Evolutionary conservation across 2,113 vertebrate genomes (phyloP).

Genomic region (Tricholaema leucomelas): DNA sequence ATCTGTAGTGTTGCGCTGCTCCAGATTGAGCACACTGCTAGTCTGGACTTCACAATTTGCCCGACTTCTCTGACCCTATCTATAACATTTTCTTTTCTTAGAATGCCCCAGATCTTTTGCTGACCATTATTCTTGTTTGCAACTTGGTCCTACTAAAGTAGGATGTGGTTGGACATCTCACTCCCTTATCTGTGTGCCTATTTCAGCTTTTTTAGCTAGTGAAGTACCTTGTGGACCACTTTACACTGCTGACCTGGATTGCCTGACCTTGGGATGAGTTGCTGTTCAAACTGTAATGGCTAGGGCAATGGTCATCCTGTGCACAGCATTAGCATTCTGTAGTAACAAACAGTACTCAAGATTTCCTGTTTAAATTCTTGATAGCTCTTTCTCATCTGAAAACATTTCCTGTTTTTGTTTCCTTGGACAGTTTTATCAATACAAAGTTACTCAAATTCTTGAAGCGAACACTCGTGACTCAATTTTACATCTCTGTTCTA

Average conservation of each 20-base stretch:
- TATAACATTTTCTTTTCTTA: neutral
- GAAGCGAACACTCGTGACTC: neutral
- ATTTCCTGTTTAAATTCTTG: constrained; percentile 61
- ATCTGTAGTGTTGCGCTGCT: fast-evolving
- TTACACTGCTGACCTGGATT: neutral
- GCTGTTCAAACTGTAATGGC: neutral
- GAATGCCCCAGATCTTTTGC: neutral
- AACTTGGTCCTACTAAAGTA: neutral
- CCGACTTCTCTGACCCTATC: neutral
- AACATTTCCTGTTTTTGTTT: constrained; percentile 61
- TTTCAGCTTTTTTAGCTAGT: neutral
- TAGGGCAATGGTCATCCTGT: neutral
- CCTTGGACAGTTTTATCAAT: constrained; percentile 12
- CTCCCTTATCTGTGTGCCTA: neutral
- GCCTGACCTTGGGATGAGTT: neutral
- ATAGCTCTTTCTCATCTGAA: constrained; percentile 29
- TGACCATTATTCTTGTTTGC: neutral
- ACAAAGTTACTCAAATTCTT: constrained; percentile 25
- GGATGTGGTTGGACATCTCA: neutral
- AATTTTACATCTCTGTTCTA: neutral
- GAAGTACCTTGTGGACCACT: neutral
- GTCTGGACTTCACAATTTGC: neutral
- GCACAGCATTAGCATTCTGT: neutral
- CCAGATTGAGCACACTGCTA: neutral
- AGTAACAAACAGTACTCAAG: constrained; percentile 17